These are phyloP conservation scores for Micrasema longulum DNA, from an alignment of 1,140 invertebrate species.

Conservation along the genomic window DNA sequence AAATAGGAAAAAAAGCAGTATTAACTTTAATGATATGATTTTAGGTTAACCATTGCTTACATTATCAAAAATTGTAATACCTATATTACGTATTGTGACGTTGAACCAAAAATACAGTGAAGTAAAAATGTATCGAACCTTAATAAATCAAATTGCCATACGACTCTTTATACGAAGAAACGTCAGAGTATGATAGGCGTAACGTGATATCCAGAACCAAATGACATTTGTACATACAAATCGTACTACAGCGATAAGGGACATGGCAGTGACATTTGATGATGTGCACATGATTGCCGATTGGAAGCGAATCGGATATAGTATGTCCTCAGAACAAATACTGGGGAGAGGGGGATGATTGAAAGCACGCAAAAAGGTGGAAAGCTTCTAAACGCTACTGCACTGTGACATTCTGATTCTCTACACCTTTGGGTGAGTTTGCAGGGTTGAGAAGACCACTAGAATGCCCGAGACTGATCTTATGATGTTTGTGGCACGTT, in stretches of 20 bases:
- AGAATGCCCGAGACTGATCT: conserved; percentile 5
- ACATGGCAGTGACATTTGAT: conserved; percentile 35
- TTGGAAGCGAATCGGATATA: neutral
- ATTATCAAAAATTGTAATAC: too few relatives aligned
- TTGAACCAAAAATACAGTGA: too few relatives aligned
- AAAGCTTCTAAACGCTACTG: neutral
- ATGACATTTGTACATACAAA: conserved; percentile 9
- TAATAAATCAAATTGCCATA: conserved; percentile 19
- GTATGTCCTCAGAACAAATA: neutral
- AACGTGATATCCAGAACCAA: conserved; percentile 33
- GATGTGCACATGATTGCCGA: conserved; percentile 32
- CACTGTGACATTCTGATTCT: neutral
- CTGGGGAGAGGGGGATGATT: neutral
- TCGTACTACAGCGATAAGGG: conserved; percentile 27
- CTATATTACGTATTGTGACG: too few relatives aligned
- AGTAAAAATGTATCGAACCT: conserved; percentile 11
- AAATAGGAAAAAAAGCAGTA: too few relatives aligned
- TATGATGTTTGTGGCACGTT: conserved; percentile 15
- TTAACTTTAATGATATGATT: too few relatives aligned
- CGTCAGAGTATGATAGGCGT: conserved; percentile 23
- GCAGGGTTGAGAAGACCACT: too few relatives aligned
- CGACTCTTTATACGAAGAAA: conserved; percentile 18
- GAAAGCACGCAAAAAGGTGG: neutral
- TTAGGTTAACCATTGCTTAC: too few relatives aligned
- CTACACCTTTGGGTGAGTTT: neutral